Conservation (phyloP, 92 coral and sea anemone species). For the Umimayanthus chanpuru region DNA sequence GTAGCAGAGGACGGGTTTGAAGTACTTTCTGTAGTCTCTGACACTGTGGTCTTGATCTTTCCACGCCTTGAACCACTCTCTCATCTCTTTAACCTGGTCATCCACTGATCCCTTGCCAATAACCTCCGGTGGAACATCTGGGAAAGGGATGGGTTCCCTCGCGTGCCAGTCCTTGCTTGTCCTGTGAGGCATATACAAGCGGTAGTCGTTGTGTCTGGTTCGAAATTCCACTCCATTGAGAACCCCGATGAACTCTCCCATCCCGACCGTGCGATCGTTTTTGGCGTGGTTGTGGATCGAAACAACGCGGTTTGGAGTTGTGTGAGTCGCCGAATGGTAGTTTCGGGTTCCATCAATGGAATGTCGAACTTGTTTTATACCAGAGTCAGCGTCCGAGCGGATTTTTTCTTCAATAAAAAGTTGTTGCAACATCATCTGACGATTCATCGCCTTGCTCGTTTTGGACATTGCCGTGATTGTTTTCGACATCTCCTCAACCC, state of each 20-base stretch:
- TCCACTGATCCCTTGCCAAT: constrained; percentile 47
- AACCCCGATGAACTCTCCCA: constrained; percentile 81
- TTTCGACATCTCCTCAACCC: background rate
- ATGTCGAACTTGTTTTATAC: constrained; percentile 67
- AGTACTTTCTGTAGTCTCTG: constrained; percentile 87
- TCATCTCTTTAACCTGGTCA: constrained; percentile 83
- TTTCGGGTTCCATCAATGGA: constrained; percentile 52
- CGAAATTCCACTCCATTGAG: constrained; percentile 90
- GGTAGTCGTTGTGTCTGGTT: constrained; percentile 90
- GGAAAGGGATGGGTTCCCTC: no score
- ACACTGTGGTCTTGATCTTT: constrained; percentile 66
- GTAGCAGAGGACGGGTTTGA: constrained; percentile 84
- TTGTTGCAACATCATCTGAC: constrained; percentile 72
- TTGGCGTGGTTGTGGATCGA: constrained; percentile 88
- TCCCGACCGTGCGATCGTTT: constrained; percentile 79
- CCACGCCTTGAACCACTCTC: constrained; percentile 98
- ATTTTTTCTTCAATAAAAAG: constrained; percentile 66
- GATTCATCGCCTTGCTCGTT: background rate
- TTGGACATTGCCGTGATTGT: background rate
- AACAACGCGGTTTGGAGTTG: constrained; percentile 43
- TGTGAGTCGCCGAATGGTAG: constrained; percentile 64
- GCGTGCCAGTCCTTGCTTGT: constrained; percentile 43
- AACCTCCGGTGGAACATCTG: constrained; percentile 68
- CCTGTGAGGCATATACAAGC: constrained; percentile 72
- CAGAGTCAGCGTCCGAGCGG: constrained; percentile 76